Evolutionary conservation across 1,140 invertebrate species (phyloP).

Genomic region (Cydia amplana): DNA sequence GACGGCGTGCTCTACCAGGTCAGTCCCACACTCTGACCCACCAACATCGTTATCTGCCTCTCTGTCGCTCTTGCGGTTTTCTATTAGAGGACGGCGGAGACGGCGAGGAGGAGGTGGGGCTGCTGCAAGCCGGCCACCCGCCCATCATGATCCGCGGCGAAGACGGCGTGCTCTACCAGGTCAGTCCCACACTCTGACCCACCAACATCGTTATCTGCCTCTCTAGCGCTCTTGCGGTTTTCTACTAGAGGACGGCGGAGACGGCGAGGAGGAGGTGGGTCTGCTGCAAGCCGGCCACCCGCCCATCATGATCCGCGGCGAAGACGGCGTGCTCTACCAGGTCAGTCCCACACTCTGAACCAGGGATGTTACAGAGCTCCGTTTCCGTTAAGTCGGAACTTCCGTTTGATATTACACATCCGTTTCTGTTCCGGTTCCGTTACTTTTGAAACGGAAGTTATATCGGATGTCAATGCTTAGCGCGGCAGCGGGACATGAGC

Average conservation of each 20-base stretch:
- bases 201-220: too few species aligned
- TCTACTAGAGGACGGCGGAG: constrained; percentile 66
- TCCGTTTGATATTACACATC: too few species aligned
- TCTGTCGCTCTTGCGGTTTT: too few species aligned
- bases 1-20: constrained; percentile 84
- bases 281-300: constrained; percentile 70
- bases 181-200: constrained; percentile 34
- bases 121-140: constrained; percentile 70
- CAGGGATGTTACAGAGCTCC: too few species aligned
- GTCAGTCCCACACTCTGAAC: constrained; percentile 42
- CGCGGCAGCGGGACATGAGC: too few species aligned
- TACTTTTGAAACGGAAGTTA: too few species aligned
- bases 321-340: constrained; percentile 84
- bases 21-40: neutral
- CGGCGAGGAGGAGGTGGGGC: constrained; percentile 61
- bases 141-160: constrained; percentile 85
- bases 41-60: too few species aligned
- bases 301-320: constrained; percentile 83
- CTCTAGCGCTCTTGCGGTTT: too few species aligned
- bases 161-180: constrained; percentile 83
- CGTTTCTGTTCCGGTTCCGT: too few species aligned
- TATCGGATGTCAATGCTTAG: too few species aligned
- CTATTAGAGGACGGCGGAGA: constrained; percentile 65
- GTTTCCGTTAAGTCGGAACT: too few species aligned
- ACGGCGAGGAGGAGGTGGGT: constrained; percentile 62